Percentiles rank a stretch among this genome's conserved stretches.
These are phyloP conservation scores for Hippocampus comes DNA, from an alignment of 2,113 vertebrate species.

Conservation along the genomic window DNA sequence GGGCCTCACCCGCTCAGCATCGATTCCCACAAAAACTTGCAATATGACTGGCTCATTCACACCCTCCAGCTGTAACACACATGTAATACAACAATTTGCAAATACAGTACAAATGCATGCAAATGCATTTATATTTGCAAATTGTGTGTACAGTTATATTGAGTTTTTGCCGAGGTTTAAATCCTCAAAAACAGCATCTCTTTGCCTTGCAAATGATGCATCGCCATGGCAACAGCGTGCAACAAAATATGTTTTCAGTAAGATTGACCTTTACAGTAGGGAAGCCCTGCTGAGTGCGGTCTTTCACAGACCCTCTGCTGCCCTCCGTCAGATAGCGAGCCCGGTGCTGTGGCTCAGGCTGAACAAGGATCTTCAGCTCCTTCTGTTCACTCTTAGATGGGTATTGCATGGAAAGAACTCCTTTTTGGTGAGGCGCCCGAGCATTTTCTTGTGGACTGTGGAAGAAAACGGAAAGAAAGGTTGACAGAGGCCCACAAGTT, in stretches of 20 bases:
- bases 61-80: constrained; percentile 83
- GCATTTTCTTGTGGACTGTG: constrained; percentile 67
- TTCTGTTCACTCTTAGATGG: constrained; percentile 90
- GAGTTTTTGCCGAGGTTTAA: too few relatives aligned
- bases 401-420: constrained; percentile 86
- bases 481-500: constrained; percentile 4
- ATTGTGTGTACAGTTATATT: too few relatives aligned
- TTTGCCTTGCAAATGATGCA: too few relatives aligned
- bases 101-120: neutral
- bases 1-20: constrained; percentile 91
- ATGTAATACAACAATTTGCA: neutral
- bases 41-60: constrained; percentile 90
- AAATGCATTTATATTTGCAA: too few relatives aligned
- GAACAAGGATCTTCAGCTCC: constrained; percentile 93
- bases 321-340: constrained; percentile 97
- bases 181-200: too few relatives aligned
- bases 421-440: constrained; percentile 73
- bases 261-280: constrained; percentile 89
- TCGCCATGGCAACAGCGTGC: too few relatives aligned
- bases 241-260: neutral
- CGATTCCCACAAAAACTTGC: constrained; percentile 94
- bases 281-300: constrained; percentile 93
- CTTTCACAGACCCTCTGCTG: constrained; percentile 96
- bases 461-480: constrained; percentile 37
- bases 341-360: constrained; percentile 94